These are phyloP conservation scores for Leptodactylus fuscus DNA, from an alignment of 2,113 vertebrate genomes.

Conservation along the genomic window DNA sequence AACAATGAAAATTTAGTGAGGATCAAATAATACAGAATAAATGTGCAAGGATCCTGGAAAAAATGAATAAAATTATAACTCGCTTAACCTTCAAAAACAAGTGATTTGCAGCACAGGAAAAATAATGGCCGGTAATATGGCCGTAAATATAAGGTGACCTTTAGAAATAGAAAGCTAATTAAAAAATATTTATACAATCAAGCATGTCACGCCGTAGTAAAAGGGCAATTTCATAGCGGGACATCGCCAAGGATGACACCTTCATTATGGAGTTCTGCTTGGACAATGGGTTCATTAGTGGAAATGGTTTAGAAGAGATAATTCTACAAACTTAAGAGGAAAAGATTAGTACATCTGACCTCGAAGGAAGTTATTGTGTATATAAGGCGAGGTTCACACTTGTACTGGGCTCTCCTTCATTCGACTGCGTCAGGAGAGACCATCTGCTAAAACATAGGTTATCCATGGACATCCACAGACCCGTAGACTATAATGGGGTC, in stretches of 20 bases:
- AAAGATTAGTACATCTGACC: background rate
- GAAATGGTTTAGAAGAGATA: background rate
- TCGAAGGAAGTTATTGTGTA: background rate
- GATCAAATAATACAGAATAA: constrained; percentile 50
- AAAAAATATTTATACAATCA: constrained; percentile 41
- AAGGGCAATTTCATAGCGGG: constrained; percentile 23
- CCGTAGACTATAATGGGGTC: too few species aligned
- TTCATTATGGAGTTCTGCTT: background rate
- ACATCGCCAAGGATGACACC: background rate
- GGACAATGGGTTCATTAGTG: background rate
- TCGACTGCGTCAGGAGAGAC: too few species aligned
- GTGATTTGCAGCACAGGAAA: constrained; percentile 9
- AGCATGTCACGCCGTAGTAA: background rate
- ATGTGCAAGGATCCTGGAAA: constrained; percentile 20
- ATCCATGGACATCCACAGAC: too few species aligned
- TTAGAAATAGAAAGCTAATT: constrained; percentile 35
- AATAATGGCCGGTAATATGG: constrained; percentile 17
- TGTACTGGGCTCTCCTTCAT: too few species aligned
- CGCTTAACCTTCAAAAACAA: constrained; percentile 45
- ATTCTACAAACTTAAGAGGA: background rate
- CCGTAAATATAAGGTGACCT: constrained; percentile 54
- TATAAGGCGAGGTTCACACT: too few species aligned
- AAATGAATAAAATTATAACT: constrained; percentile 47
- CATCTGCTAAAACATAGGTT: too few species aligned
- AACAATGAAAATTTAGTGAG: constrained; percentile 53